Percentiles rank a stretch among this genome's conserved stretches.
These are phyloP conservation scores for Caenorhabditis remanei DNA, from an alignment of 1,140 invertebrate genomes.

Conservation along the genomic window DNA sequence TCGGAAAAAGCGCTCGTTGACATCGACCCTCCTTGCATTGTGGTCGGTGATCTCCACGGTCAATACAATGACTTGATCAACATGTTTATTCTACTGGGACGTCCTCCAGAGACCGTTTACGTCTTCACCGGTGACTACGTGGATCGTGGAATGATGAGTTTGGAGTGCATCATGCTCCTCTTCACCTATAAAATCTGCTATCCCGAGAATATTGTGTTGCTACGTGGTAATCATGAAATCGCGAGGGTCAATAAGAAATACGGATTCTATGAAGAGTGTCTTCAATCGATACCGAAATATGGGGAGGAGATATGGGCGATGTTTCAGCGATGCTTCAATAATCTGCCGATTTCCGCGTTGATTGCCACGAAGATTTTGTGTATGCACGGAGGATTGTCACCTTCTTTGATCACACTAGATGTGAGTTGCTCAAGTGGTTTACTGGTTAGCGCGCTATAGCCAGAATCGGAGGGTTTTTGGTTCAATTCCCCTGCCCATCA, in stretches of 20 bases:
- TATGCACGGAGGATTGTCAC: constrained; percentile 70
- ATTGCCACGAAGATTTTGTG: constrained; percentile 69
- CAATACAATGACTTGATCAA: constrained; percentile 48
- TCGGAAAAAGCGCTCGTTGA: constrained; percentile 30
- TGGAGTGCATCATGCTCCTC: constrained; percentile 78
- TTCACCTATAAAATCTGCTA: constrained; percentile 79
- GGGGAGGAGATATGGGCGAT: constrained; percentile 65
- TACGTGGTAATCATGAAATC: constrained; percentile 83
- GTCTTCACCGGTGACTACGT: constrained; percentile 36
- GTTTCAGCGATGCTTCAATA: constrained; percentile 70
- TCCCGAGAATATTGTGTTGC: constrained; percentile 82
- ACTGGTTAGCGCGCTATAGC: too few species aligned
- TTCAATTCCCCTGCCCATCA: too few species aligned
- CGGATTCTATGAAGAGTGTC: constrained; percentile 70
- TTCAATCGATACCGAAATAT: constrained; percentile 56
- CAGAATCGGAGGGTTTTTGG: too few species aligned
- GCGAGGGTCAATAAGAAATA: constrained; percentile 81
- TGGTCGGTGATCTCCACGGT: constrained; percentile 42
- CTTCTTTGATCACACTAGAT: constrained; percentile 65
- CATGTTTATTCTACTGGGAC: constrained; percentile 52
- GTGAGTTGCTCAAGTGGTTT: neutral
- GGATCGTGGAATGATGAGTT: constrained; percentile 45
- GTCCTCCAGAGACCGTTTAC: constrained; percentile 21
- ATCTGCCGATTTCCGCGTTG: constrained; percentile 66
- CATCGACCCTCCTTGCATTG: constrained; percentile 8